A percentile compares a stretch with the other conserved stretches of the same genome.
Conservation (phyloP, 2,888 invertebrate genomes). For the Spatulosminthurus flaviceps region DNA sequence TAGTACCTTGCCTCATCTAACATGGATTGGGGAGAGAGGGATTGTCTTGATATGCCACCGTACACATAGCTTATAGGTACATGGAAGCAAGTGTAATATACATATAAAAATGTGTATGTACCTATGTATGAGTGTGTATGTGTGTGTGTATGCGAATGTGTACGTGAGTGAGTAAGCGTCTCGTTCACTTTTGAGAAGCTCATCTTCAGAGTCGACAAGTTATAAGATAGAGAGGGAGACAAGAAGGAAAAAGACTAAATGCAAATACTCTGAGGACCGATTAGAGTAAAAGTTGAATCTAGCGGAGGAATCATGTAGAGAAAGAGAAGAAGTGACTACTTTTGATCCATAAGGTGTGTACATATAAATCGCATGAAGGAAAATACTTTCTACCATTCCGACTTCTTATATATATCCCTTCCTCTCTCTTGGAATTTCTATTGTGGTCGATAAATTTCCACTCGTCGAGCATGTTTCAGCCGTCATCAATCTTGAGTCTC, state of each 20-base stretch:
- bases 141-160: neutral
- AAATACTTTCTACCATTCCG: constrained; percentile 18
- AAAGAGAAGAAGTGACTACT: constrained; percentile 9
- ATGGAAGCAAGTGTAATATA: too few relatives aligned
- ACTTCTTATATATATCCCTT: constrained; percentile 9
- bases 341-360: constrained; percentile 10
- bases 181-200: constrained; percentile 24
- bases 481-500: constrained; percentile 40
- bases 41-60: neutral
- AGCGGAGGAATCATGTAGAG: constrained; percentile 14
- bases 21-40: neutral
- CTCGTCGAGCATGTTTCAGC: constrained; percentile 41
- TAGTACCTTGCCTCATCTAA: constrained; percentile 12
- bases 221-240: constrained; percentile 23
- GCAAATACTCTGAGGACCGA: constrained; percentile 34
- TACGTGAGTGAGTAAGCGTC: constrained; percentile 2
- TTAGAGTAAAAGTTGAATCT: constrained; percentile 18
- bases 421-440: constrained; percentile 27
- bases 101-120: neutral
- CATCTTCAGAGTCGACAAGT: constrained; percentile 8
- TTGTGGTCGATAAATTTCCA: constrained; percentile 45
- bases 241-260: constrained; percentile 34
- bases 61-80: neutral
- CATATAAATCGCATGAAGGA: constrained; percentile 5
- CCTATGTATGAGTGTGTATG: neutral